phyloP scores from a whole-genome alignment of 2,113 vertebrate species.

The Paracanthobrama guichenoti region DNA sequence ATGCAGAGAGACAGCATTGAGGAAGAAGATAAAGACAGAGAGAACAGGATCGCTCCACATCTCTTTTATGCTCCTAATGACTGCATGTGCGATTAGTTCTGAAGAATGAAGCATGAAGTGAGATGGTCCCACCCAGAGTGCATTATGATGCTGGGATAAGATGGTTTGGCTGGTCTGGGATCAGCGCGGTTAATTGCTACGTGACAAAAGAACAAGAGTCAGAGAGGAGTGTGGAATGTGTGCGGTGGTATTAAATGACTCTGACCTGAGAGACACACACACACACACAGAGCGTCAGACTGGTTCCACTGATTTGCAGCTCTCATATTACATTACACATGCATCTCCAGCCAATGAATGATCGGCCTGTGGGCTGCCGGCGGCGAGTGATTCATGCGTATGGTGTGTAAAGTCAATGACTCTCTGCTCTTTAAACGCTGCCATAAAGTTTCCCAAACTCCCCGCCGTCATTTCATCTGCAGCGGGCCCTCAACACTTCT shows the following conservation, averaged over 20 bases:
- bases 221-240: conserved; percentile 41
- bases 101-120: conserved; percentile 39
- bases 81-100: not conserved
- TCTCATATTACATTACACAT: conserved; percentile 15
- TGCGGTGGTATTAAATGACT: conserved; percentile 50
- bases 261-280: conserved; percentile 47
- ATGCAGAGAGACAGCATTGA: conserved; percentile 46
- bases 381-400: conserved; percentile 24
- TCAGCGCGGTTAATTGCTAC: not conserved
- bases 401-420: conserved; percentile 37
- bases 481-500: not conserved
- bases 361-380: not conserved
- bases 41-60: not conserved
- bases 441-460: conserved; percentile 31
- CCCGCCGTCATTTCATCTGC: not conserved
- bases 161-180: conserved; percentile 8
- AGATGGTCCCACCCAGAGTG: not conserved
- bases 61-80: not conserved
- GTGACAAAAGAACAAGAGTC: conserved; percentile 26
- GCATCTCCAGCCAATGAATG: conserved; percentile 2
- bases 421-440: conserved; percentile 34
- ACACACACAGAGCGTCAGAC: conserved; percentile 38
- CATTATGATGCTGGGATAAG: not conserved
- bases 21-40: conserved; percentile 3
- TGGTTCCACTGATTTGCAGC: not conserved